Percentiles rank a stretch among this genome's conserved stretches.
phyloP scores from a whole-genome alignment of 2,113 vertebrate species.

The Ceyx melanurus region DNA sequence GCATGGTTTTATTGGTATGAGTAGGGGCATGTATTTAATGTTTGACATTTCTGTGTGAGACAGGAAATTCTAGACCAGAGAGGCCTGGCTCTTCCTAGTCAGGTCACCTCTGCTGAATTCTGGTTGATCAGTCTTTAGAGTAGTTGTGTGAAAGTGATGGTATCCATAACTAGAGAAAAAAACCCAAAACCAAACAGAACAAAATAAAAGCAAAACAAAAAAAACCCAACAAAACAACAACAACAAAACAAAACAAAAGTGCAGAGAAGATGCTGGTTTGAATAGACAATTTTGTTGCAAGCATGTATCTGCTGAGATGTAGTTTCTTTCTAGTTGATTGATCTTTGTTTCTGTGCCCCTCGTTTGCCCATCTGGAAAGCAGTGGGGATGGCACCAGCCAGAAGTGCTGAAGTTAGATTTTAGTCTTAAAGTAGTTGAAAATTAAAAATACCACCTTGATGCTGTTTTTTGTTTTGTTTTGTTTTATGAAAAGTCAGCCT shows the following conservation, averaged over 20 bases:
- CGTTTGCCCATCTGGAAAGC: background rate
- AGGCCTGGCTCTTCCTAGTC: background rate
- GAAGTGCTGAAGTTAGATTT: background rate
- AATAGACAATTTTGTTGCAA: background rate
- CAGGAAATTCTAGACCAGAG: background rate
- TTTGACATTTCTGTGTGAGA: background rate
- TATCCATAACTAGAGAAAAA: background rate
- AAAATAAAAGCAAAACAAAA: background rate
- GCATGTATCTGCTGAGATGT: background rate
- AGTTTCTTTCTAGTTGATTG: background rate
- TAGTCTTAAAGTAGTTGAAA: background rate
- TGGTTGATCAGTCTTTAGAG: background rate
- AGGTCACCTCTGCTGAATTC: background rate
- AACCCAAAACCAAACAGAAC: no score
- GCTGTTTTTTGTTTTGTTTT: background rate
- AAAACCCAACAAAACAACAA: no score
- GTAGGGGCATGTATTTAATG: constrained; percentile 10
- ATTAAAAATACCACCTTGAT: background rate
- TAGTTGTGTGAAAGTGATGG: background rate
- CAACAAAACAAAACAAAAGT: background rate
- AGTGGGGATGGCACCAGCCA: background rate
- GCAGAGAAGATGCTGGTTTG: background rate
- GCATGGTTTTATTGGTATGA: constrained; percentile 59
- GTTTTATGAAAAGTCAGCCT: background rate
- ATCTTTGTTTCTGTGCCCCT: background rate